Conservation (phyloP, 2,113 vertebrate species). For the Petrocephalus zakoni region DNA sequence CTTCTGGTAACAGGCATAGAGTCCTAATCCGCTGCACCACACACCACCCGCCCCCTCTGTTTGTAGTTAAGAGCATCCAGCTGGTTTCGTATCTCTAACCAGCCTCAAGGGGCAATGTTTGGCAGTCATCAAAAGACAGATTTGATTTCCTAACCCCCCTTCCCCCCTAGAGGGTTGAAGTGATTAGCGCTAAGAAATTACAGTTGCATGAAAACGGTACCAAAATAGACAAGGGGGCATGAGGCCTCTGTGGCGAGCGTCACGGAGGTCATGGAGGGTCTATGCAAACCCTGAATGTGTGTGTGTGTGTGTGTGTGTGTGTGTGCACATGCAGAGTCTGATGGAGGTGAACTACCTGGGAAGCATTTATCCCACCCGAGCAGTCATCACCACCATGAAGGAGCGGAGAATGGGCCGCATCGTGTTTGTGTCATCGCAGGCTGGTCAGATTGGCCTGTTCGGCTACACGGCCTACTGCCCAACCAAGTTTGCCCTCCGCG, state of each 20-base stretch:
- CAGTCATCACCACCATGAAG: constrained; percentile 92
- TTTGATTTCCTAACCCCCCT: background rate
- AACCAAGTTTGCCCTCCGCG: constrained; percentile 89
- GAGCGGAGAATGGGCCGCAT: constrained; percentile 88
- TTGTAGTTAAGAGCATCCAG: background rate
- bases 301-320: constrained; percentile 11
- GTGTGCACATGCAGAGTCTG: constrained; percentile 62
- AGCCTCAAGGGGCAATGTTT: background rate
- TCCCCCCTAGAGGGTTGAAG: background rate
- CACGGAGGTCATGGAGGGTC: background rate
- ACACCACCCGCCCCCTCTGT: background rate
- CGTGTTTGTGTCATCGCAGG: constrained; percentile 92
- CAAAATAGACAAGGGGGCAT: constrained; percentile 6
- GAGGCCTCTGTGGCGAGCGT: background rate
- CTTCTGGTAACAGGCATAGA: no score
- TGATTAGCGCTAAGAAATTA: constrained; percentile 12
- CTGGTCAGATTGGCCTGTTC: constrained; percentile 84
- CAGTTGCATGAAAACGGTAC: background rate
- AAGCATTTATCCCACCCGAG: constrained; percentile 87
- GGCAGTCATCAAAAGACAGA: background rate
- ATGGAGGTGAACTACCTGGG: constrained; percentile 97
- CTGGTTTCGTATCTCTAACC: background rate
- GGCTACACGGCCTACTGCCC: constrained; percentile 92
- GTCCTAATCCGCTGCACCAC: no score
- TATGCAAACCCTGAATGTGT: background rate